These are phyloP conservation scores for Caloenas nicobarica DNA, from an alignment of 2,113 vertebrate genomes.

Conservation along the genomic window DNA sequence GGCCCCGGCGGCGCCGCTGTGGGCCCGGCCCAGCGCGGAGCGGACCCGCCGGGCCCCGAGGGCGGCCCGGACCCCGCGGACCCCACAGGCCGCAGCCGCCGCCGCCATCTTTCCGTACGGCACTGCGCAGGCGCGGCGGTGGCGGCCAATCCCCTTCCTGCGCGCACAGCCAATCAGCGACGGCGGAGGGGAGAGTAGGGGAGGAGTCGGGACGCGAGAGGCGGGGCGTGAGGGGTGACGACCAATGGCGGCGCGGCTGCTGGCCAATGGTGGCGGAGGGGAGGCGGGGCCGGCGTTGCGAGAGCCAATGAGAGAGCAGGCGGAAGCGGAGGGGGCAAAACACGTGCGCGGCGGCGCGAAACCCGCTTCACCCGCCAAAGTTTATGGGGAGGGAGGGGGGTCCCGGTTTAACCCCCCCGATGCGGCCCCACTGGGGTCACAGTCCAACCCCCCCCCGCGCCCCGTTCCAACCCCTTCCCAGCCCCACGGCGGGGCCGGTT, in stretches of 20 bases:
- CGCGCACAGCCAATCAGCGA: background rate
- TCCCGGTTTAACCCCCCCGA: background rate
- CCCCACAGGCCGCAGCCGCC: background rate
- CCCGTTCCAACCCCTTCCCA: background rate
- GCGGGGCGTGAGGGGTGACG: background rate
- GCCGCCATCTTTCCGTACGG: conserved; percentile 24
- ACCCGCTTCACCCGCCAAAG: background rate
- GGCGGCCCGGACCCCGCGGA: background rate
- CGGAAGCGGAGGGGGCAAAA: background rate
- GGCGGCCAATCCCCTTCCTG: background rate
- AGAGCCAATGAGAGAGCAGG: background rate
- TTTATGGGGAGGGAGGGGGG: too few relatives aligned
- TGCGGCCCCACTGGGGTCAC: too few relatives aligned
- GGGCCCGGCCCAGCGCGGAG: background rate
- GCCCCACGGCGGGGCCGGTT: background rate
- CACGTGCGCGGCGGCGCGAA: background rate
- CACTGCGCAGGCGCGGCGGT: background rate
- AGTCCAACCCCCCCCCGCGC: too few relatives aligned
- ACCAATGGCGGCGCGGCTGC: background rate
- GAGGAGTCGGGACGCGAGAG: too few relatives aligned
- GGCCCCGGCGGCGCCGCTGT: background rate
- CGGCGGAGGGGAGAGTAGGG: too few relatives aligned
- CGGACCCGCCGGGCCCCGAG: background rate
- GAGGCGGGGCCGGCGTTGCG: background rate
- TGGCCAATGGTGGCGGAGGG: background rate